Evolutionary conservation across 2,888 invertebrate genomes (phyloP).

Genomic region (Spicauda simplicius): DNA sequence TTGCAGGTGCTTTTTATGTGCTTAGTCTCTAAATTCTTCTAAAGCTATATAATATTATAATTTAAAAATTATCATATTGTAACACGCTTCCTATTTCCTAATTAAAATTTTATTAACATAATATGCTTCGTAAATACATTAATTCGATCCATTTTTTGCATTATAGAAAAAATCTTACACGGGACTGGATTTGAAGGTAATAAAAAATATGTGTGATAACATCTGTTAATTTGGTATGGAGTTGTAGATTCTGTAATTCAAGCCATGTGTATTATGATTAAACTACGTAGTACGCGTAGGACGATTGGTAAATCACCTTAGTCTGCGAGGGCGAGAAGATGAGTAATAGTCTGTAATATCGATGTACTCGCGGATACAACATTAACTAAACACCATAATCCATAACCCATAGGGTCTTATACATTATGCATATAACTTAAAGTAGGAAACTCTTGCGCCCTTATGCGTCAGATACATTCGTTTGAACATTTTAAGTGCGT

Average conservation of each 20-base stretch:
- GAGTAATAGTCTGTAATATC: slow-evolving; percentile 40
- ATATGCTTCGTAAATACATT: no score
- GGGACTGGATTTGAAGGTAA: no score
- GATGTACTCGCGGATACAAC: slow-evolving; percentile 1
- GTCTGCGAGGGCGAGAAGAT: slow-evolving; percentile 42
- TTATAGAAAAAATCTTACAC: no score
- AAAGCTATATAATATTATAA: no score
- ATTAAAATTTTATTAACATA: no score
- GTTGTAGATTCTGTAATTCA: slow-evolving; percentile 7
- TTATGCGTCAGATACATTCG: slow-evolving; percentile 5
- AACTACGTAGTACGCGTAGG: slow-evolving; percentile 26
- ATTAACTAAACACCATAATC: background rate
- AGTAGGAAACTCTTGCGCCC: slow-evolving; percentile 6
- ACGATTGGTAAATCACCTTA: slow-evolving; percentile 31
- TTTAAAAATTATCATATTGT: no score
- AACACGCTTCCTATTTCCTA: no score
- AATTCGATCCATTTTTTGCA: no score
- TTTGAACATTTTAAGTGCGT: slow-evolving; percentile 13
- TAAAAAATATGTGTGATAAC: no score
- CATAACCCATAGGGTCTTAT: no score
- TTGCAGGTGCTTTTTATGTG: no score
- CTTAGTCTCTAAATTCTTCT: no score
- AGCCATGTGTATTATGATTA: slow-evolving; percentile 12
- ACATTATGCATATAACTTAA: background rate
- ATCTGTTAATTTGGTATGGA: background rate